Evolutionary conservation across 2,113 vertebrate species (phyloP).

Genomic region (Malurus cyaneus): DNA sequence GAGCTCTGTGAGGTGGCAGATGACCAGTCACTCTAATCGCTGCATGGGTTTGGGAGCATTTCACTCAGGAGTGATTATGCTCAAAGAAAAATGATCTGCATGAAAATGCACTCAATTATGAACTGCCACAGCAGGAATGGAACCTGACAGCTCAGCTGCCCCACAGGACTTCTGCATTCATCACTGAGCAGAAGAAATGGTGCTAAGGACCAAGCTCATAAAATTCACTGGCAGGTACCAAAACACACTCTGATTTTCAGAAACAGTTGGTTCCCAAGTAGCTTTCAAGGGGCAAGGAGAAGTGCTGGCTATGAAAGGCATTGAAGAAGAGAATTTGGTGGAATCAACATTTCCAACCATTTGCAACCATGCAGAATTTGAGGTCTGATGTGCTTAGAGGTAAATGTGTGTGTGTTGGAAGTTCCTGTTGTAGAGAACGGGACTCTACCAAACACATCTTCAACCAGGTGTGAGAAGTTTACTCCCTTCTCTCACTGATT

Average conservation of each 20-base stretch:
- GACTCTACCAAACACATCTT: neutral
- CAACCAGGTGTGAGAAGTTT: neutral
- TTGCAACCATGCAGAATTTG: neutral
- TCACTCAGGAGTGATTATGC: constrained; percentile 21
- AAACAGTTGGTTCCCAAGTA: neutral
- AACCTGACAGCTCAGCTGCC: constrained; percentile 25
- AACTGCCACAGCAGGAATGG: constrained; percentile 11
- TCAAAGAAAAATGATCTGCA: constrained; percentile 33
- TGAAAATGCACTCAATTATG: constrained; percentile 56
- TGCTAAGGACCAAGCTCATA: neutral
- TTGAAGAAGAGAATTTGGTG: neutral
- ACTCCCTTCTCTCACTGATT: neutral
- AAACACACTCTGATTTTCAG: neutral
- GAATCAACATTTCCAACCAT: neutral
- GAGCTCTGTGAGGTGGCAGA: neutral
- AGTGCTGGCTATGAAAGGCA: neutral
- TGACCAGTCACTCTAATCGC: constrained; percentile 29
- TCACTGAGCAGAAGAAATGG: neutral
- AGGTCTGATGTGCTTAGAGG: neutral
- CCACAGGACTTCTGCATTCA: neutral
- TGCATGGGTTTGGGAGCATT: neutral
- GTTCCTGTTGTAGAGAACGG: neutral
- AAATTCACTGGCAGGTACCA: neutral
- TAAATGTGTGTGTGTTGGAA: neutral
- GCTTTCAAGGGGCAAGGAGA: neutral